Conservation (phyloP, 2,888 invertebrate species). For the Nomada hirtipes region DNA sequence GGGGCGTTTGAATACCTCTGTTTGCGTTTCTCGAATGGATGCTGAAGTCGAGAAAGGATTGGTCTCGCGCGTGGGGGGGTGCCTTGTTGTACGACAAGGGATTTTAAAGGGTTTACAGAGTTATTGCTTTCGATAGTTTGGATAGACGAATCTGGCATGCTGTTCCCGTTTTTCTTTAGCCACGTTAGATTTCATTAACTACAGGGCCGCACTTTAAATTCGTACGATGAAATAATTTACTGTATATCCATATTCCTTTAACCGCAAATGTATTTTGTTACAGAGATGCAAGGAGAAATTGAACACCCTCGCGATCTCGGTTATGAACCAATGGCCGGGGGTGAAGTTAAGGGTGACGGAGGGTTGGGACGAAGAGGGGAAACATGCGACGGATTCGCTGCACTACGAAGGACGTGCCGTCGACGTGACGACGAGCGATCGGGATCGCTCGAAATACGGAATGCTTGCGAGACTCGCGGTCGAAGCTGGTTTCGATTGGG, state of each 20-base stretch:
- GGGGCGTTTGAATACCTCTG: not conserved
- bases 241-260: not conserved
- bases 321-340: constrained; percentile 99
- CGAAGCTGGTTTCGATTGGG: constrained; percentile 99
- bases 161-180: not conserved
- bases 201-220: too few relatives aligned
- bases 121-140: not conserved
- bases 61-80: constrained; percentile 14
- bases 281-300: constrained; percentile 97
- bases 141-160: not conserved
- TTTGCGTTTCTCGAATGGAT: constrained; percentile 5
- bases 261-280: constrained; percentile 37
- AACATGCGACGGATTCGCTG: constrained; percentile 92
- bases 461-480: constrained; percentile 98
- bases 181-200: too few relatives aligned
- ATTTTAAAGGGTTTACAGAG: not conserved
- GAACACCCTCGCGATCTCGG: constrained; percentile 96
- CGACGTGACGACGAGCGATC: constrained; percentile 97
- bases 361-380: constrained; percentile 96
- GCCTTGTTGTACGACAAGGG: not conserved
- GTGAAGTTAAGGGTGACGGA: constrained; percentile 96
- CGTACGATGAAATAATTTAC: too few relatives aligned
- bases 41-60: constrained; percentile 16
- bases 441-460: constrained; percentile 96
- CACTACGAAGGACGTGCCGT: constrained; percentile 99